These are phyloP conservation scores for Drosophila ercepeae DNA, from an alignment of 1,140 invertebrate species.

Conservation along the genomic window DNA sequence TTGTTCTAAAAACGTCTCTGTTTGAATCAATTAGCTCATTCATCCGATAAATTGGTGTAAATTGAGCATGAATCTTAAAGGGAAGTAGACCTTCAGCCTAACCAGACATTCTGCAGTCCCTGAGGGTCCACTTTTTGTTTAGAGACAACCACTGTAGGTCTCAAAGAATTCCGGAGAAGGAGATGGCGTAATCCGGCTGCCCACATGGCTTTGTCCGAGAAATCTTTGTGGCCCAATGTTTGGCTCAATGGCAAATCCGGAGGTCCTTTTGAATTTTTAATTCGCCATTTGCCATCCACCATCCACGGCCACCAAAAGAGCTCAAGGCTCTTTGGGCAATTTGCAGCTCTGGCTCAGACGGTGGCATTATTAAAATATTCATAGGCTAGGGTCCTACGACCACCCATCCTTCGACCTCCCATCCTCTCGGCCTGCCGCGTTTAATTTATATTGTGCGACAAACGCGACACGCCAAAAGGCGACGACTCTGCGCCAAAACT, in stretches of 20 bases:
- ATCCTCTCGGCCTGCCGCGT: conserved; percentile 53
- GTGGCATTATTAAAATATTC: conserved; percentile 76
- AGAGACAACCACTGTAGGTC: not conserved
- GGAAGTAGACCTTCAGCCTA: too few relatives aligned
- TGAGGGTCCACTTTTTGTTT: not conserved
- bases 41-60: conserved; percentile 1
- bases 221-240: conserved; percentile 10
- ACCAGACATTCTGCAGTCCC: too few relatives aligned
- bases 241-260: conserved; percentile 27
- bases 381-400: conserved; percentile 53
- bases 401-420: conserved; percentile 1
- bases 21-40: not conserved
- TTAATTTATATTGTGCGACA: conserved; percentile 79
- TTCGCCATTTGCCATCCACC: conserved; percentile 19
- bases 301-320: conserved; percentile 44
- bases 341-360: conserved; percentile 41
- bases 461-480: conserved; percentile 66
- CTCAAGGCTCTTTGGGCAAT: conserved; percentile 69
- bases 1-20: not conserved
- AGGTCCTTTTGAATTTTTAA: conserved; percentile 46
- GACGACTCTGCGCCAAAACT: conserved; percentile 67
- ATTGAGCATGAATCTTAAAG: not conserved
- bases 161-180: not conserved
- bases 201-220: conserved; percentile 36
- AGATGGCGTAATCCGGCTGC: conserved; percentile 25